phyloP scores from a whole-genome alignment of 30 jellyfish, hydroid and myxozoan species.

The Aurelia aurita region DNA sequence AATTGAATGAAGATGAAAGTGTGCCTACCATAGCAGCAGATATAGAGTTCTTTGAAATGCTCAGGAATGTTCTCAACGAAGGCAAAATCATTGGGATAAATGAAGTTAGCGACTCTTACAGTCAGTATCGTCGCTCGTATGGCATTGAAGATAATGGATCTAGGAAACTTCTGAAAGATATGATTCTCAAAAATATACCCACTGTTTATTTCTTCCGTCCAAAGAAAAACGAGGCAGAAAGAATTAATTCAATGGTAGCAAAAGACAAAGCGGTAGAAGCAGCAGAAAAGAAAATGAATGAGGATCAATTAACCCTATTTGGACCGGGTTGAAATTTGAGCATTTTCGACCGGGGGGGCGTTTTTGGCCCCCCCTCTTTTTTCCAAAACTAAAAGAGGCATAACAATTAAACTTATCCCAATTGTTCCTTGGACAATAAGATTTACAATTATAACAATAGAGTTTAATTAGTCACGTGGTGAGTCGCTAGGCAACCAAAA shows the following conservation, averaged over 20 bases:
- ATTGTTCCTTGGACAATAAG: too few relatives aligned
- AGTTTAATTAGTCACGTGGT: too few relatives aligned
- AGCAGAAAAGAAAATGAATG: conserved; percentile 6
- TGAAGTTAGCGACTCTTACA: background rate
- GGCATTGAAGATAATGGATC: conserved; percentile 10
- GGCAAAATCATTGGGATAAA: too few relatives aligned
- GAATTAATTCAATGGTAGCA: conserved; percentile 2
- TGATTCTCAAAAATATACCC: conserved; percentile 1
- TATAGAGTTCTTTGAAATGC: conserved; percentile 12
- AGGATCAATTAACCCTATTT: too few relatives aligned
- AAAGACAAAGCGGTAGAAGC: conserved; percentile 14
- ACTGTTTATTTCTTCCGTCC: background rate
- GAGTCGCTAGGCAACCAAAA: too few relatives aligned
- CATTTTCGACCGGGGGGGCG: too few relatives aligned
- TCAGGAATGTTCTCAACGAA: conserved; percentile 4
- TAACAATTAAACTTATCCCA: too few relatives aligned
- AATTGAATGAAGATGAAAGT: conserved; percentile 15
- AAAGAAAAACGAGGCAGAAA: background rate
- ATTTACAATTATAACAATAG: too few relatives aligned
- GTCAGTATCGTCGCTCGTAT: conserved; percentile 7
- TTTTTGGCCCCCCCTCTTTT: too few relatives aligned
- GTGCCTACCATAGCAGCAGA: conserved; percentile 16
- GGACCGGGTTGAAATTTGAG: too few relatives aligned
- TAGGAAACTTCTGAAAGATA: conserved; percentile 9
- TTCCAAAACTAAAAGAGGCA: too few relatives aligned